Conservation (phyloP, 2,888 invertebrate genomes). For the Cerceris ruficornis region DNA sequence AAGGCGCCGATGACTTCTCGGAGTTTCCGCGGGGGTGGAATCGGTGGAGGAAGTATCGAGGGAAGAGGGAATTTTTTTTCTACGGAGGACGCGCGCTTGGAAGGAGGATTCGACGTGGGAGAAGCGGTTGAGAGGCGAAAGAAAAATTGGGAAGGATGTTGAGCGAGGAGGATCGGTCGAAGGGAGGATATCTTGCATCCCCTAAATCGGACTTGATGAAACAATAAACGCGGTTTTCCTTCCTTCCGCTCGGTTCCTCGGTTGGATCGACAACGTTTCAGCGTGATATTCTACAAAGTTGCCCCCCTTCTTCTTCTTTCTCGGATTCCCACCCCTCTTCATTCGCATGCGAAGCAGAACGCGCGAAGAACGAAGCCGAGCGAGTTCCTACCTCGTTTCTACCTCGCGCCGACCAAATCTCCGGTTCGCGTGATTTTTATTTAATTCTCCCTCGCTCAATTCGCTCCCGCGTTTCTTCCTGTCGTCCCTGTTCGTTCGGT, state of each 20-base stretch:
- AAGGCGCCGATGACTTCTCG: background rate
- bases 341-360: slow-evolving; percentile 73
- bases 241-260: slow-evolving; percentile 75
- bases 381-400: slow-evolving; percentile 48
- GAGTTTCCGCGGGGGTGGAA: slow-evolving; percentile 3
- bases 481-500: background rate
- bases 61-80: slow-evolving; percentile 52
- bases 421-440: slow-evolving; percentile 69
- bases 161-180: slow-evolving; percentile 29
- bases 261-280: slow-evolving; percentile 60
- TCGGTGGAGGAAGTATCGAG: slow-evolving; percentile 57
- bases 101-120: slow-evolving; percentile 9
- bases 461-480: slow-evolving; percentile 16
- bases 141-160: slow-evolving; percentile 7
- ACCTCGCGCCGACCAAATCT: slow-evolving; percentile 58
- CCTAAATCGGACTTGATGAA: slow-evolving; percentile 41
- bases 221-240: slow-evolving; percentile 77
- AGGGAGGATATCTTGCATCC: slow-evolving; percentile 69
- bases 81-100: slow-evolving; percentile 14
- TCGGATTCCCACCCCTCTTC: background rate
- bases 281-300: too few relatives aligned
- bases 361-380: slow-evolving; percentile 53
- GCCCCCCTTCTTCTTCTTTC: too few relatives aligned
- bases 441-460: slow-evolving; percentile 56
- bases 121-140: slow-evolving; percentile 28